Evolutionary conservation across 2,888 invertebrate species (phyloP).

Genomic region (Tillus elongatus): DNA sequence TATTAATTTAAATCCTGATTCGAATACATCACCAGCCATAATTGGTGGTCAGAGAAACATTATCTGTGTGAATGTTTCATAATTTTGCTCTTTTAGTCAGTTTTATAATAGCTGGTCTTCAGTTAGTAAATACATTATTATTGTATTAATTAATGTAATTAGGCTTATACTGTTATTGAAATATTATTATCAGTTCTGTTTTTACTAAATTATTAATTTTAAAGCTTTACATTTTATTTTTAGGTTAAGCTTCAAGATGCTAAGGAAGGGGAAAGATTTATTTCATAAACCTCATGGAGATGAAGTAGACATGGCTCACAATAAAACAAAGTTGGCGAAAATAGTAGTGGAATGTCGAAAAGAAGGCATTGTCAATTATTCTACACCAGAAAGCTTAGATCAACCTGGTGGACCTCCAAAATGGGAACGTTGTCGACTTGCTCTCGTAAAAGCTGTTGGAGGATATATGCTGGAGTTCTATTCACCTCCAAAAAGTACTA

Average conservation of each 20-base stretch:
- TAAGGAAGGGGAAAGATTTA: conserved; percentile 72
- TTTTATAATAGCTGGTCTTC: no score
- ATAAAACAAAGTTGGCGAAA: conserved; percentile 80
- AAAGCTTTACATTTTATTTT: no score
- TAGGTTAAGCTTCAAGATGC: conserved; percentile 74
- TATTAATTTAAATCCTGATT: no score
- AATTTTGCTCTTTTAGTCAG: no score
- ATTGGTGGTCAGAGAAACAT: no score
- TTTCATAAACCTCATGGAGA: conserved; percentile 89
- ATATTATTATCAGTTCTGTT: no score
- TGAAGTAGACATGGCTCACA: conserved; percentile 68
- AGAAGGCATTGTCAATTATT: conserved; percentile 86
- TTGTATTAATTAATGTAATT: no score
- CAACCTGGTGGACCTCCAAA: conserved; percentile 74
- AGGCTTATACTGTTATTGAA: no score
- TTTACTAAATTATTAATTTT: no score
- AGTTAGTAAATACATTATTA: no score
- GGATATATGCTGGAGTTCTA: conserved; percentile 95
- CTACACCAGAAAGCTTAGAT: conserved; percentile 86
- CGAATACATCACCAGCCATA: no score
- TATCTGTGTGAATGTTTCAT: no score
- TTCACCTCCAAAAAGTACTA: conserved; percentile 87
- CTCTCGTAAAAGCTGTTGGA: conserved; percentile 84
- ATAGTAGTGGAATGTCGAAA: conserved; percentile 89
- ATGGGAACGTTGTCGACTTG: conserved; percentile 90